phyloP scores from a whole-genome alignment of 2,888 invertebrate species.

The Habrosyne pyritoides region DNA sequence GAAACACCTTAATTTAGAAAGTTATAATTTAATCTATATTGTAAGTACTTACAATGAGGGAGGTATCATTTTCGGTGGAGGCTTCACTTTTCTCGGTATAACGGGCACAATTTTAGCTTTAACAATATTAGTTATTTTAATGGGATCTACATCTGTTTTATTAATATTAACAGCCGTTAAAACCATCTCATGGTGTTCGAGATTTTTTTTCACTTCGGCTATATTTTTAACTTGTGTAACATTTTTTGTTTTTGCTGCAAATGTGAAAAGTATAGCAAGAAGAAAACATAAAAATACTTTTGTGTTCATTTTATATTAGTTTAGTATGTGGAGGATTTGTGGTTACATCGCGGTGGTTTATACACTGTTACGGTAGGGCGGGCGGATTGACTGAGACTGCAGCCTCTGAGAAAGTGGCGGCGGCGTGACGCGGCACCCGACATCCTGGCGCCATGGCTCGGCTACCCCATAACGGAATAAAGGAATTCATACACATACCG shows the following conservation, averaged over 20 bases:
- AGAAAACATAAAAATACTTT: slow-evolving; percentile 12
- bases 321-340: neutral
- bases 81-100: slow-evolving; percentile 28
- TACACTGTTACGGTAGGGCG: slow-evolving; percentile 21
- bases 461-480: slow-evolving; percentile 5
- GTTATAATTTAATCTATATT: too few species aligned
- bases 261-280: slow-evolving; percentile 16
- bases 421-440: slow-evolving; percentile 41
- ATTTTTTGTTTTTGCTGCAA: slow-evolving; percentile 36
- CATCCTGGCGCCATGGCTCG: slow-evolving; percentile 51
- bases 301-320: slow-evolving; percentile 5
- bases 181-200: slow-evolving; percentile 57
- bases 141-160: slow-evolving; percentile 51
- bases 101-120: slow-evolving; percentile 47
- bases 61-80: slow-evolving; percentile 50
- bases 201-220: slow-evolving; percentile 58
- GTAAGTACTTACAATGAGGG: slow-evolving; percentile 60
- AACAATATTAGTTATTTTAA: slow-evolving; percentile 58
- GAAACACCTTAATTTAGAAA: too few species aligned
- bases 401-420: slow-evolving; percentile 20
- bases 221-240: slow-evolving; percentile 29
- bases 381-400: slow-evolving; percentile 34
- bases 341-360: slow-evolving; percentile 10
- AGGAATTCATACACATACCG: slow-evolving; percentile 6
- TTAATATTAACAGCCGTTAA: slow-evolving; percentile 48